Evolutionary conservation across 2,888 invertebrate species (phyloP), one percentile per base, ranked within the genome.

Genomic region (Athripsodes cinereus): DNA sequence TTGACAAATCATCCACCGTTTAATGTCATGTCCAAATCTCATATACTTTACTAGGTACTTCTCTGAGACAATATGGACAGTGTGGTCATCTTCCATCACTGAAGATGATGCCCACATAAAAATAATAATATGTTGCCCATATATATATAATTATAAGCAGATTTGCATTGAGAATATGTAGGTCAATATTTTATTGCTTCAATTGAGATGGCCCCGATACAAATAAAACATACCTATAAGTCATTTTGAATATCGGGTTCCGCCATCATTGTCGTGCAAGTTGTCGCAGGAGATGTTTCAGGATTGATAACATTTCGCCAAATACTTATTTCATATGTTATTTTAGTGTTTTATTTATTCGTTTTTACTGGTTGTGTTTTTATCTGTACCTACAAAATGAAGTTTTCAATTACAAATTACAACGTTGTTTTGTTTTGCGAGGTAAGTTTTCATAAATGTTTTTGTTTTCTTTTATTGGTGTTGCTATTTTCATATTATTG

Each of bases 151-250:
- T 26, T 52, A 47, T 53, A 52, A 47, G 57, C 34, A 57, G 48
- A 48, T 53, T 22, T 57, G 57, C 53, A 49, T 57, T 87, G 86
- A 85, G 87, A 87, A 87, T 86, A 62, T 62, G 56, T 62, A 60
- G 62, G 62, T 62, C 62, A 62, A 60, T 55, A 53, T 60, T 52
- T 60, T 56, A 58, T 62, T 60, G 58, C 53, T 53, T 62, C 62
- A 62, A 62, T 62, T 62, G 62, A 62, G 56, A 58, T 58, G 62
- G 60, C 62, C 62, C 62, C 62, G 55, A 55, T 62, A 52, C 46
- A 53, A 48, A 57, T 52, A 55, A 55, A 47, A 40, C 52, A 59
- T 59, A 48, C 55, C 55, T 59, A 59, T 55, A 55, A 59, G 59
- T 55, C 35, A 48, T 59, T 59, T 59, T 52, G 52, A 55, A 22